These are phyloP conservation scores for Heterodera schachtii DNA, from an alignment of 1,140 invertebrate genomes.

Conservation along the genomic window DNA sequence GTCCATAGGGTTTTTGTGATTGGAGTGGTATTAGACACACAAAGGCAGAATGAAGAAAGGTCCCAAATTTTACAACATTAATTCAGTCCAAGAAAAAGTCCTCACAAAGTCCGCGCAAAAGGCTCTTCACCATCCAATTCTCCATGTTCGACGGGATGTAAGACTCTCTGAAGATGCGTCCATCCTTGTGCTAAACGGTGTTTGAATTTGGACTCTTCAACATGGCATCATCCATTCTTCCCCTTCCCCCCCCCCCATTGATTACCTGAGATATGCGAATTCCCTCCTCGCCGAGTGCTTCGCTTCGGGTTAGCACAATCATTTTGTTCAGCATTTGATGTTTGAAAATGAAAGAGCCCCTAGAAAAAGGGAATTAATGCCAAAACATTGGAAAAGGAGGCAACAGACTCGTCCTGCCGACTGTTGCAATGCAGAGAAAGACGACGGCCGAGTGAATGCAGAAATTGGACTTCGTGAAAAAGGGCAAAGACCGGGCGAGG, in stretches of 20 bases:
- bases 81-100: not conserved
- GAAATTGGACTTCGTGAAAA: not conserved
- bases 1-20: too few relatives aligned
- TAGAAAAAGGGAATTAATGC: not conserved
- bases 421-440: not conserved
- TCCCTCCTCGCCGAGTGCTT: not conserved
- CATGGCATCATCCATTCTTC: too few relatives aligned
- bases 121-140: slow-evolving; percentile 7
- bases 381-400: not conserved
- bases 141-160: not conserved
- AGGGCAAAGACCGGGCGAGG: not conserved
- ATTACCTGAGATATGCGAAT: not conserved
- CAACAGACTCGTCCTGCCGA: not conserved
- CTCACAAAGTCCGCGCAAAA: not conserved
- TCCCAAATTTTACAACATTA: not conserved
- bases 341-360: not conserved
- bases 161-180: slow-evolving; percentile 1
- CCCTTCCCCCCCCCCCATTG: too few relatives aligned
- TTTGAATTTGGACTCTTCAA: too few relatives aligned
- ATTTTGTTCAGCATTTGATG: not conserved
- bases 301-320: slow-evolving; percentile 4
- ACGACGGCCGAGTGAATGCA: not conserved
- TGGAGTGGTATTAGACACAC: too few relatives aligned
- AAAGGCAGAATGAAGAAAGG: not conserved
- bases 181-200: not conserved